Evolutionary conservation across 2,113 vertebrate species (phyloP).

Genomic region (Hassar affinis): DNA sequence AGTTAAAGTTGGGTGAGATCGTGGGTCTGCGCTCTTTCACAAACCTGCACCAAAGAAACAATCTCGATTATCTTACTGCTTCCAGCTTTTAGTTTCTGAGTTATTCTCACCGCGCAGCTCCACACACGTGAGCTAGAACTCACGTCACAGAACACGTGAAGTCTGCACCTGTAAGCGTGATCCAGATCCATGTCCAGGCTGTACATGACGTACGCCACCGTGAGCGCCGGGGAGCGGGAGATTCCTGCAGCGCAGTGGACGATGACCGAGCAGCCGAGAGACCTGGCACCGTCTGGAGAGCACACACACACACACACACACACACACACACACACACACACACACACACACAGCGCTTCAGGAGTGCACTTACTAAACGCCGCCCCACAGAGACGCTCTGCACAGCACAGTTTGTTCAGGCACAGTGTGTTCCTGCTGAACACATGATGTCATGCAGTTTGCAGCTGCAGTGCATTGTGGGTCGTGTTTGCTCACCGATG

Average conservation of each 20-base stretch:
- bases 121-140: neutral
- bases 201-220: slow-evolving; percentile 79
- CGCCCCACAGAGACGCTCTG: neutral
- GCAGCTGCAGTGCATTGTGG: slow-evolving; percentile 20
- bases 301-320: neutral
- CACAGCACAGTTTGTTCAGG: no score
- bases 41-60: slow-evolving; percentile 63
- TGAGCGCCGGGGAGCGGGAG: slow-evolving; percentile 77
- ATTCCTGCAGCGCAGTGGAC: slow-evolving; percentile 80
- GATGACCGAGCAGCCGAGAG: slow-evolving; percentile 70
- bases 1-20: slow-evolving; percentile 83
- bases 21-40: slow-evolving; percentile 79
- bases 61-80: neutral
- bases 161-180: slow-evolving; percentile 75
- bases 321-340: neutral
- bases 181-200: slow-evolving; percentile 73
- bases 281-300: slow-evolving; percentile 69
- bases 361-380: neutral
- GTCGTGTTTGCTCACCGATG: slow-evolving; percentile 67
- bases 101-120: neutral
- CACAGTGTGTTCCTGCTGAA: no score
- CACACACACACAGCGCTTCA: neutral
- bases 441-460: slow-evolving; percentile 29
- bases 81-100: neutral
- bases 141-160: neutral